These are phyloP conservation scores for Saccostrea cuccullata DNA, from an alignment of 1,140 invertebrate species.

Conservation along the genomic window DNA sequence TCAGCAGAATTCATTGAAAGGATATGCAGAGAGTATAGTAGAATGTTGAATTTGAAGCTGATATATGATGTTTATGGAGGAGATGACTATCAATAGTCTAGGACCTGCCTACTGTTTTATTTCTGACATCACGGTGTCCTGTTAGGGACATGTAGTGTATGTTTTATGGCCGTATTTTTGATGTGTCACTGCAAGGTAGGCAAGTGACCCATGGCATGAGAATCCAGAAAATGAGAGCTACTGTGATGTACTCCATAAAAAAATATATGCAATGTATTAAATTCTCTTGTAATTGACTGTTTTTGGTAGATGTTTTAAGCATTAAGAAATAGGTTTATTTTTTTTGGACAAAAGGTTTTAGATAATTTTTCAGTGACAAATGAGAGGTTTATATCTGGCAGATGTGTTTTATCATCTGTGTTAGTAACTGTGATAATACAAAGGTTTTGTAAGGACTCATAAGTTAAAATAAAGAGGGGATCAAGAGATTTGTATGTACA, in stretches of 20 bases:
- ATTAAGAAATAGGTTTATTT: neutral
- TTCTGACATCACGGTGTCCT: neutral
- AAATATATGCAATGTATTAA: neutral
- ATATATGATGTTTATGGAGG: neutral
- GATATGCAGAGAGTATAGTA: neutral
- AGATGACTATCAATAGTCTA: neutral
- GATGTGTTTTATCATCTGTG: conserved; percentile 12
- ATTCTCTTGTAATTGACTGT: neutral
- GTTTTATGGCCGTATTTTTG: neutral
- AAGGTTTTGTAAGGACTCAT: neutral
- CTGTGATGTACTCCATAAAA: neutral
- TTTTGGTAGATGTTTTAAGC: neutral
- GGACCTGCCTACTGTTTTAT: neutral
- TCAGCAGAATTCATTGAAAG: conserved; percentile 16
- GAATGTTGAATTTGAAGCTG: neutral
- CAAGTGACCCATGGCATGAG: neutral
- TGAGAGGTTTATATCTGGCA: neutral
- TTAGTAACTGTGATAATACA: neutral
- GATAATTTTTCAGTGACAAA: neutral
- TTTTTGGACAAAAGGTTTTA: neutral
- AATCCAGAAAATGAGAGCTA: neutral
- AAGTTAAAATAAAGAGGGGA: neutral
- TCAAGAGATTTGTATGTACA: neutral
- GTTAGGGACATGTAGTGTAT: neutral
- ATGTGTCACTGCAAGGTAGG: neutral